Percentiles rank a stretch among this genome's conserved stretches.
Evolutionary conservation across 1,140 invertebrate species (phyloP).

Genomic region (Lysiphlebus fabarum): DNA sequence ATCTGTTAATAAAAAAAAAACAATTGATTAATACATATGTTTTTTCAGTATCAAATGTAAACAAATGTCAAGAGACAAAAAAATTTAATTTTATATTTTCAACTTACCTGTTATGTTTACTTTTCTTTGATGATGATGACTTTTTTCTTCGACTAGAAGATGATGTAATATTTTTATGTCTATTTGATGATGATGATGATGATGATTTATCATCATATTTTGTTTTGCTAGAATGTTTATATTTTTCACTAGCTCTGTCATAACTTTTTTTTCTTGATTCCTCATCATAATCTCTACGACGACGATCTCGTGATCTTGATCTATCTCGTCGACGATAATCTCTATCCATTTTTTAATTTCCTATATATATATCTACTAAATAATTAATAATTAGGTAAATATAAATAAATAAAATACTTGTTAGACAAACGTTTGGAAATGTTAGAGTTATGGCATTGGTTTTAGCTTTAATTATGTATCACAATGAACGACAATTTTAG

Average conservation of each 20-base stretch:
- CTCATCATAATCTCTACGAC: constrained; percentile 14
- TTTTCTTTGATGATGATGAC: constrained; percentile 33
- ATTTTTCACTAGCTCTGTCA: constrained; percentile 18
- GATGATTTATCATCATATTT: constrained; percentile 25
- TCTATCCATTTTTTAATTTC: constrained; percentile 29
- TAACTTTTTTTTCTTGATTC: constrained; percentile 16
- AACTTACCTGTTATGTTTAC: constrained; percentile 31
- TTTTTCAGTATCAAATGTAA: constrained; percentile 6
- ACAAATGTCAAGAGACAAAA: background rate
- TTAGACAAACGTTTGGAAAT: too few species aligned
- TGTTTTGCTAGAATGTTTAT: constrained; percentile 17
- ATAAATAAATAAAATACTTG: too few species aligned
- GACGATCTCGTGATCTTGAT: constrained; percentile 20
- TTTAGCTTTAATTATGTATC: too few species aligned
- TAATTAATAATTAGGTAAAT: too few species aligned
- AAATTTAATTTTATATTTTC: constrained; percentile 3
- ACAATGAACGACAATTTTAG: too few species aligned
- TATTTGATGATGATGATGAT: constrained; percentile 6
- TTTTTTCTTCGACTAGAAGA: constrained; percentile 18
- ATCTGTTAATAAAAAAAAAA: too few species aligned
- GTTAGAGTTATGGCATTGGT: too few species aligned
- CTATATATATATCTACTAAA: too few species aligned
- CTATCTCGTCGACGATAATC: constrained; percentile 22
- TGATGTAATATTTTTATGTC: background rate
- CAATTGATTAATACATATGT: too few species aligned